Conservation (phyloP, 2,888 invertebrate species). For the Chouioia cunea region DNA sequence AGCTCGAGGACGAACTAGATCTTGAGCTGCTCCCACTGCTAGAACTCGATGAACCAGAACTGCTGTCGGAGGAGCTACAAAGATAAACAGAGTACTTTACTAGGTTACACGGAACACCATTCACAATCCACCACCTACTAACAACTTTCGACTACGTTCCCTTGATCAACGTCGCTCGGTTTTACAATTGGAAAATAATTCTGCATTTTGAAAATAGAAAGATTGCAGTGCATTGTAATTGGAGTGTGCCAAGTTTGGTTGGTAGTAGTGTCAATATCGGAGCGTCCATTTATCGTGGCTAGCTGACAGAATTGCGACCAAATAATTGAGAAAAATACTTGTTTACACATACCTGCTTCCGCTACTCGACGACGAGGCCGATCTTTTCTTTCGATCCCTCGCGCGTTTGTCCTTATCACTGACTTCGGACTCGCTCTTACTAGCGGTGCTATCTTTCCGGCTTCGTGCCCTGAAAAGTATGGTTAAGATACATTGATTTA, state of each 20-base stretch:
- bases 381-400: conserved; percentile 76
- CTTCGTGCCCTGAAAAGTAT: conserved; percentile 77
- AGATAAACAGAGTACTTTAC: conserved; percentile 13
- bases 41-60: conserved; percentile 73
- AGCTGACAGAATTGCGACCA: too few species aligned
- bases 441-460: conserved; percentile 71
- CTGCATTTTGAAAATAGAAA: too few species aligned
- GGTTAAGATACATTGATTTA: conserved; percentile 31
- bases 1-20: conserved; percentile 83
- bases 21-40: conserved; percentile 70
- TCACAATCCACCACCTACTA: too few species aligned
- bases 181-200: too few species aligned
- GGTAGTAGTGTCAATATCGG: too few species aligned
- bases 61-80: conserved; percentile 82
- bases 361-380: conserved; percentile 84
- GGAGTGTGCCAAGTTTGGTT: too few species aligned
- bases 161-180: too few species aligned
- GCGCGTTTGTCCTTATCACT: conserved; percentile 81
- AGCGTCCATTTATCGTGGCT: too few species aligned
- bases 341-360: conserved; percentile 77
- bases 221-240: too few species aligned
- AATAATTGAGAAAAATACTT: background rate
- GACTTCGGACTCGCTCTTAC: conserved; percentile 73
- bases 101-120: background rate
- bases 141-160: too few species aligned